Base-by-base conservation (phyloP, 2,113 vertebrate species). In the Neogale vison region DNA sequence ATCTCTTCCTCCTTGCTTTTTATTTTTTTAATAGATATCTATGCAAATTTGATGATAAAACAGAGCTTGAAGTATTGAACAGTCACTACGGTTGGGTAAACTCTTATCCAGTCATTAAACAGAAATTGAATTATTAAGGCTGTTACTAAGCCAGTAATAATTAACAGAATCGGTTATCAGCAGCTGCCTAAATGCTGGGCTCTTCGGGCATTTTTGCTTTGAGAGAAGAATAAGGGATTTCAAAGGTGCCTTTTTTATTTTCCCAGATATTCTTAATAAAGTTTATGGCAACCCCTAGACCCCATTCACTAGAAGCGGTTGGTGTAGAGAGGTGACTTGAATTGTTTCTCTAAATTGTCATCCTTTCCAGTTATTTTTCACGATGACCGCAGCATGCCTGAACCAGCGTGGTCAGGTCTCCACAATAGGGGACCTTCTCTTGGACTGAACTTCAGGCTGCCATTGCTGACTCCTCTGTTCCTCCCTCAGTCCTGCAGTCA, bases 71-170 rank as follows among this genome's bases (percentile, higher is more conserved):
- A 87, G 10, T 47, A 93, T 90, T 82, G 85, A 87, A 59, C 4
- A 8, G 52, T 98, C 90, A 95, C 81, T 29, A 91, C 7, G 77
- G 88, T 88, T 90, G 50, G 90, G 23, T 87, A 92, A 93, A 36
- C 26, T 11, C 47, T 26, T 90, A 95, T 96, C 71, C 96, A 97
- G 82, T 72, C 82, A 42, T 96, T 96, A 93, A 96, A 88, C 65
- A 88, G 59, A 98, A 88, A 95, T 59, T 88, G 90, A 97, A 85
- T 97, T 84, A 97, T 81, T 87, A 85, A 92, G 45, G 59, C 59
- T 61, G 17, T 87, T 47, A 55, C 55, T 69, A 76, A 93, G 83
- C 93, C 63, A 24, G 83, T 34, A 55, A 72, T 74, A 92, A 61
- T 97, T 45, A 95, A 88, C 57, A 26, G 91, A 88, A 29, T 50